Percentiles rank a stretch among this genome's conserved stretches.
phyloP scores from a whole-genome alignment of 2,797 vertebrate species.

The Hippoglossus hippoglossus region DNA sequence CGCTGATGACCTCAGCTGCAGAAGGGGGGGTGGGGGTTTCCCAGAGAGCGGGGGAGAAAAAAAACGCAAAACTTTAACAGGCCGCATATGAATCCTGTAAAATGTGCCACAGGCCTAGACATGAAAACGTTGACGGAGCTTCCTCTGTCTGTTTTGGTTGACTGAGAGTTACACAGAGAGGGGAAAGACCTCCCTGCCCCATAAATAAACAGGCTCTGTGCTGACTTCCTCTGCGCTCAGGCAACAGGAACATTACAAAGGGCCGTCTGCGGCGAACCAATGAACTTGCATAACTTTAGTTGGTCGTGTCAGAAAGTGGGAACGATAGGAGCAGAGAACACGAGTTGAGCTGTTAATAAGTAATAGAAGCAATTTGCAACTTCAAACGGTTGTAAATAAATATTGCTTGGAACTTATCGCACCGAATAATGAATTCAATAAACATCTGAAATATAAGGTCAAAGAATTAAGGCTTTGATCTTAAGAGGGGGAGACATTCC shows the following conservation, averaged over 20 bases:
- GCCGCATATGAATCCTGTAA: slow-evolving; percentile 47
- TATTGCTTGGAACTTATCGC: too few relatives aligned
- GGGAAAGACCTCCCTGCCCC: slow-evolving; percentile 66
- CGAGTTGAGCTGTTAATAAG: too few relatives aligned
- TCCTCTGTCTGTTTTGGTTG: slow-evolving; percentile 54
- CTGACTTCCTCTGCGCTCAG: slow-evolving; percentile 66
- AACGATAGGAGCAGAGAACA: too few relatives aligned
- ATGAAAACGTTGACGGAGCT: slow-evolving; percentile 72
- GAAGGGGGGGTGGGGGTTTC: background rate
- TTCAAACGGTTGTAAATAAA: slow-evolving; percentile 31
- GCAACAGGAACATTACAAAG: slow-evolving; percentile 36
- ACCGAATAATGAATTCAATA: slow-evolving; percentile 22
- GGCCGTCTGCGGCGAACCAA: slow-evolving; percentile 12
- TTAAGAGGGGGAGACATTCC: too few relatives aligned
- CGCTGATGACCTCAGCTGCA: slow-evolving; percentile 43
- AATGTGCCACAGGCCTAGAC: slow-evolving; percentile 62
- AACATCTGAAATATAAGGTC: slow-evolving; percentile 33
- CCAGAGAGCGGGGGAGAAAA: slow-evolving; percentile 1
- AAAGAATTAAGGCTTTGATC: slow-evolving; percentile 1
- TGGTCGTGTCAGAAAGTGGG: slow-evolving; percentile 23
- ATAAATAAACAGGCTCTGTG: slow-evolving; percentile 73
- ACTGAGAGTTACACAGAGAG: slow-evolving; percentile 45
- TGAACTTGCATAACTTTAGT: slow-evolving; percentile 43
- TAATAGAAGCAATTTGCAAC: background rate
- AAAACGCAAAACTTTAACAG: slow-evolving; percentile 51